Evolutionary conservation across 2,888 invertebrate genomes (phyloP), one percentile per base, ranked within the genome.

Genomic region (Drosophila eohydei): DNA sequence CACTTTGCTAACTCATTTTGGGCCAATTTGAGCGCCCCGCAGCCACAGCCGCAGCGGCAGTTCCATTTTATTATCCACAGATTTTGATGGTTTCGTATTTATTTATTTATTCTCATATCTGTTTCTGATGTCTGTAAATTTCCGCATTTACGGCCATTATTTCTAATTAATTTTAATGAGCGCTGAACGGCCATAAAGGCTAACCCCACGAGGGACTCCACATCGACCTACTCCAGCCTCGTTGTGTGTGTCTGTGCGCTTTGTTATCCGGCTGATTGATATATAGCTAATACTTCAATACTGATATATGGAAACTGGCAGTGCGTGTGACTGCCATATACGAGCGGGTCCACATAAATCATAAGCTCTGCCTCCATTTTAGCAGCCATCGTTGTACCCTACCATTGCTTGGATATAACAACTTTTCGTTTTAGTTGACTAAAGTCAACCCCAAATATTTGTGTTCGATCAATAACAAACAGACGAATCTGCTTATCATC

Each of bases 101-200:
- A 26, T 6, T 26, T 56, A 34, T 55, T 43, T 46, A 44, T 46
- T 30, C 32, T 32, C 30, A 43, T 63, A 50, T 55, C 46, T 56
- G 63, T 54, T 50, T 57, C 61, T 67, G 44, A 73, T 80, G 59
- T 52, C 44, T 48, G 58, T 62, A 50, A 62, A 51, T 58, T 44
- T 61, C 4, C 12, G 65, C 36, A 73, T 63, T 66, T 64, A 52
- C 52, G 51, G 61, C 66, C 63, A 84, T 87, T 71, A 78, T 73
- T 85, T 63, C 58, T 51, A 88, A 88, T 84, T 85, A 85, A 73
- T 76, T 81, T 80, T 68, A 80, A 82, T 76, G 61, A 65, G 69
- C 59, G 36, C 63, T 34, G 51, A 41, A 44, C 11, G 14, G 9
- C 5, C 54, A 40, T 28, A 46, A 72, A 46, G 28, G 55, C 41